These are phyloP conservation scores for Buphagus erythrorhynchus DNA, from an alignment of 2,797 vertebrate genomes.

Conservation along the genomic window DNA sequence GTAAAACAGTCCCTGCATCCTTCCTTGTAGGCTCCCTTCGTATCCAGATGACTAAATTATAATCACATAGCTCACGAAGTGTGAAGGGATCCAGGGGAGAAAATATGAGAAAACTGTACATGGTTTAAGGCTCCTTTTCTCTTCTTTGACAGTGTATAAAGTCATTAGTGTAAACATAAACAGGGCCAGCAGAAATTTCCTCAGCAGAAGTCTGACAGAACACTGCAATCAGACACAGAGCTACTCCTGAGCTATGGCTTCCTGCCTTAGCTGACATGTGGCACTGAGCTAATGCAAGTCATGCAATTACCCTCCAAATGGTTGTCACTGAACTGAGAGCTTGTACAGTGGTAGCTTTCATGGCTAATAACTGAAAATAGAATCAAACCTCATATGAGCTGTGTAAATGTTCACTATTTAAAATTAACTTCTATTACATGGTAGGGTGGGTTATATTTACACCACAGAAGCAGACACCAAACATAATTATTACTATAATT, in stretches of 20 bases:
- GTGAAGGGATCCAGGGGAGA: neutral
- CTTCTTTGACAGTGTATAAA: neutral
- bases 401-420: neutral
- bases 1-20: neutral
- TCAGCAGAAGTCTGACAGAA: neutral
- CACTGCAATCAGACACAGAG: neutral
- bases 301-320: neutral
- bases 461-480: neutral
- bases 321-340: neutral
- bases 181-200: neutral
- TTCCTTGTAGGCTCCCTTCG: neutral
- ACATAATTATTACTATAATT: neutral
- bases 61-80: neutral
- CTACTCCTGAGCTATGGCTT: neutral
- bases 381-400: neutral
- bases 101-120: neutral
- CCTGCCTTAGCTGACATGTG: neutral
- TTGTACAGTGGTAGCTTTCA: constrained; percentile 4
- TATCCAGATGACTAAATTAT: neutral
- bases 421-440: neutral
- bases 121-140: neutral
- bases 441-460: neutral
- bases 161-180: neutral
- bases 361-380: neutral
- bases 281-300: neutral